Evolutionary conservation across 2,888 invertebrate genomes (phyloP).

Genomic region (Nezara viridula): DNA sequence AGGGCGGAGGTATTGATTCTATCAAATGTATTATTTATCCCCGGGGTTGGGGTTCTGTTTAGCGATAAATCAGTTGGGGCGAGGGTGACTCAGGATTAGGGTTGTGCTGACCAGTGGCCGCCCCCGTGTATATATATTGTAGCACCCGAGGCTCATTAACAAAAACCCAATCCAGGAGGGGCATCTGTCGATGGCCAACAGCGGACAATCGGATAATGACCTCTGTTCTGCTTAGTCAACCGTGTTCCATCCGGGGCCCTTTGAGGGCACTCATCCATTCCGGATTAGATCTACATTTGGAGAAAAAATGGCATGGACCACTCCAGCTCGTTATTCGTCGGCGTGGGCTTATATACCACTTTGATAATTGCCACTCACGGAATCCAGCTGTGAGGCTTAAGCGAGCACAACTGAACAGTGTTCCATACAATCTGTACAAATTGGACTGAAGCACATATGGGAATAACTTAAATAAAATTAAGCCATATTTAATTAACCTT

Average conservation of each 20-base stretch:
- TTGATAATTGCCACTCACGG: not conserved
- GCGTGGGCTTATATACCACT: not conserved
- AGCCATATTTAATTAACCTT: too few relatives aligned
- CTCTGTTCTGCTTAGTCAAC: slow-evolving; percentile 7
- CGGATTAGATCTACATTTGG: not conserved
- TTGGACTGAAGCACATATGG: too few relatives aligned
- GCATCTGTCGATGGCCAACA: not conserved
- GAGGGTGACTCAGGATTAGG: slow-evolving; percentile 50
- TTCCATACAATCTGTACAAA: not conserved
- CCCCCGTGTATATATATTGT: slow-evolving; percentile 42
- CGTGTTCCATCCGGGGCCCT: not conserved
- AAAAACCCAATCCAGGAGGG: slow-evolving; percentile 8
- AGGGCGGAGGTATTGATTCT: slow-evolving; percentile 37
- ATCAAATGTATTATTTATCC: slow-evolving; percentile 57
- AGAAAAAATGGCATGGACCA: slow-evolving; percentile 12
- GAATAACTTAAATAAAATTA: too few relatives aligned
- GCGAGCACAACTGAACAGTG: not conserved
- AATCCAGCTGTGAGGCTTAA: slow-evolving; percentile 18
- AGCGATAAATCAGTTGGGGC: slow-evolving; percentile 44
- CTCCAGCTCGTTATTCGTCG: not conserved
- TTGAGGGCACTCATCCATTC: not conserved
- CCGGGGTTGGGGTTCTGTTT: slow-evolving; percentile 9
- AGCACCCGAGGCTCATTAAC: not conserved
- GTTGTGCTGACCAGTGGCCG: slow-evolving; percentile 51
- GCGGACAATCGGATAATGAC: slow-evolving; percentile 19